Base-by-base conservation (phyloP, 2,888 invertebrate genomes). In the Catocala sponsa region DNA sequence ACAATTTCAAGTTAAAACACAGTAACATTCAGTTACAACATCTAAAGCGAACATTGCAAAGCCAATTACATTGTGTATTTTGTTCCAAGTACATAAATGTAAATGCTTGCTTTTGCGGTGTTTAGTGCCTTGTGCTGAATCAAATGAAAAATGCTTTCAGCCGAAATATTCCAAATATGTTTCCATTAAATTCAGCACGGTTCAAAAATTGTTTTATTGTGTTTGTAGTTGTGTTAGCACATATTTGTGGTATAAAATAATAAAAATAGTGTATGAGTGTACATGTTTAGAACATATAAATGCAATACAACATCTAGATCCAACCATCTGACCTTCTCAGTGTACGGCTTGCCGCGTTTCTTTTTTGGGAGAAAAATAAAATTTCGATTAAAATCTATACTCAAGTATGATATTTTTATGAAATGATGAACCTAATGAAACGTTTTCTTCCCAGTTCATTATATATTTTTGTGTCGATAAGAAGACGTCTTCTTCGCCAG, bases 271-370 rank as follows among this genome's bases (percentile, higher is more conserved):
- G 65, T 74, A 71, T 76, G 60, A 79, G 74, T 55, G 63, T 70
- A 44, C 51, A 69, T 81, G 78, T 85, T 91, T 90, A 89, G 84
- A 87, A 92, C 90, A 93, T 89, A 81, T 72, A 77, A 88, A 84
- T 84, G 85, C 82, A 81, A 84, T 78, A 87, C 86, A 92, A 92
- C 89, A 92, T 92, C 83, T 82, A 92, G 82, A 84, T 88, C 85
- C 85, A 91, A 74, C 85, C 87, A 83, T 90, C 96, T 96, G 96
- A 97, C 97, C 97, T 97, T 97, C 96, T 97, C 95, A 88, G 96
- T 96, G 94, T 97, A 97, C 92, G 97, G 96, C 95, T 97, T 97
- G 92, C 96, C 96, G 90, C 95, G 96, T 95, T 95, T 95, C 95
- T 96, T 95, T 93, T 94, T 92, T 93, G 94, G 50, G 92, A 92